Conservation (phyloP, 2,113 vertebrate genomes). For the Peromyscus maniculatus region DNA sequence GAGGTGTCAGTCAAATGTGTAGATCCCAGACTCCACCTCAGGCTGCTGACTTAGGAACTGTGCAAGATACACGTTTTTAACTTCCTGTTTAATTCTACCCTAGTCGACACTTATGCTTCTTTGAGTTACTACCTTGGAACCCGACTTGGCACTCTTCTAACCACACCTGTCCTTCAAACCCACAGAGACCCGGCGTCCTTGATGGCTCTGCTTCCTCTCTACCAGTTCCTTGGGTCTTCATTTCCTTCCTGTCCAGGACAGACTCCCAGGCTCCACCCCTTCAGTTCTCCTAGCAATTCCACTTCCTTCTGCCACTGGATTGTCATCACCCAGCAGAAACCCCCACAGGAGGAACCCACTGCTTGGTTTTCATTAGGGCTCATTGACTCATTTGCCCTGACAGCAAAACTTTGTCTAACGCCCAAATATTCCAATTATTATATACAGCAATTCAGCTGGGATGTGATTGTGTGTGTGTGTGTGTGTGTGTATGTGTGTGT, state of each 20-base stretch:
- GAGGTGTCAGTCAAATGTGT: not conserved
- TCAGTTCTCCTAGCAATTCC: not conserved
- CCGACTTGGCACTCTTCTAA: not conserved
- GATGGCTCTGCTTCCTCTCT: not conserved
- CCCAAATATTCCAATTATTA: not conserved
- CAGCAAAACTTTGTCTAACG: not conserved
- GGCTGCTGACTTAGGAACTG: not conserved
- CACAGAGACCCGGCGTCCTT: not conserved
- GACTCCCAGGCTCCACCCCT: not conserved
- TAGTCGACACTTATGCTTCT: not conserved
- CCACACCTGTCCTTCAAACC: not conserved
- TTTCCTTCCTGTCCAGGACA: not conserved
- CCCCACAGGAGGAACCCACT: too few species aligned
- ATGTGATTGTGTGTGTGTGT: too few species aligned
- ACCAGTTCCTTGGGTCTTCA: not conserved
- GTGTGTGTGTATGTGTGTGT: too few species aligned
- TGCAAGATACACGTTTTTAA: not conserved
- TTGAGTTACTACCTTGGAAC: not conserved
- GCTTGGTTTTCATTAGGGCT: not conserved
- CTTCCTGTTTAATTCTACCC: not conserved
- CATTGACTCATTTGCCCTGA: constrained; percentile 1
- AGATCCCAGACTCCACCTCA: not conserved
- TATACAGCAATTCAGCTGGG: not conserved
- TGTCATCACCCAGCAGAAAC: not conserved
- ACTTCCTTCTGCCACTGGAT: not conserved